Conservation (phyloP, 2,113 vertebrate genomes). For the Ciconia stormi region DNA sequence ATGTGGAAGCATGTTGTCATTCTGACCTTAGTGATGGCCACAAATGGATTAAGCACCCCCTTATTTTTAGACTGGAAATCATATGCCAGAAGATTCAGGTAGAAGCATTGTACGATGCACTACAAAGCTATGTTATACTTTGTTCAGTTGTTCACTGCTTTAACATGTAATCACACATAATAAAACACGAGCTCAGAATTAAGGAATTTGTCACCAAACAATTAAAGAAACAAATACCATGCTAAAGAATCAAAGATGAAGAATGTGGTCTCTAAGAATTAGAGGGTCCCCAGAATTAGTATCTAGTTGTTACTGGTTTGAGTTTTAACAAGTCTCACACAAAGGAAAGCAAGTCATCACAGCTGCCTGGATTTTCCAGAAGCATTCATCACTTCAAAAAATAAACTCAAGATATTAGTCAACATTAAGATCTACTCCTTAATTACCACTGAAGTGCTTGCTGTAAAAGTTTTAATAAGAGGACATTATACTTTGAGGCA, state of each 20-base stretch:
- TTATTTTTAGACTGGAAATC: not conserved
- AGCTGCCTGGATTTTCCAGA: not conserved
- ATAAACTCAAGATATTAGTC: not conserved
- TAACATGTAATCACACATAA: not conserved
- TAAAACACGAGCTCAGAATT: not conserved
- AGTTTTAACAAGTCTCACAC: not conserved
- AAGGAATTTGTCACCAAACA: not conserved
- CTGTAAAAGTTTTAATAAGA: not conserved
- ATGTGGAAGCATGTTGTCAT: rapidly evolving
- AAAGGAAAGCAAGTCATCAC: not conserved
- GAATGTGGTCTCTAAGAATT: not conserved
- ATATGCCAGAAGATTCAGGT: not conserved
- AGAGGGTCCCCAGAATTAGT: rapidly evolving
- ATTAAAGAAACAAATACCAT: not conserved
- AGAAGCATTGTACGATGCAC: not conserved
- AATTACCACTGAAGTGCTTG: not conserved
- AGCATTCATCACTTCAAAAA: not conserved
- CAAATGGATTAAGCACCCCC: not conserved
- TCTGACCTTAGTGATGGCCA: not conserved
- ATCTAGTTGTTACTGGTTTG: not conserved
- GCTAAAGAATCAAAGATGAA: not conserved
- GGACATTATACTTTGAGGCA: not conserved
- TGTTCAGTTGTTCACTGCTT: not conserved
- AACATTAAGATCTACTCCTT: not conserved
- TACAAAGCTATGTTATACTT: not conserved